Evolutionary conservation across 1,140 invertebrate species (phyloP).

Genomic region (Conopomorpha cramerella): DNA sequence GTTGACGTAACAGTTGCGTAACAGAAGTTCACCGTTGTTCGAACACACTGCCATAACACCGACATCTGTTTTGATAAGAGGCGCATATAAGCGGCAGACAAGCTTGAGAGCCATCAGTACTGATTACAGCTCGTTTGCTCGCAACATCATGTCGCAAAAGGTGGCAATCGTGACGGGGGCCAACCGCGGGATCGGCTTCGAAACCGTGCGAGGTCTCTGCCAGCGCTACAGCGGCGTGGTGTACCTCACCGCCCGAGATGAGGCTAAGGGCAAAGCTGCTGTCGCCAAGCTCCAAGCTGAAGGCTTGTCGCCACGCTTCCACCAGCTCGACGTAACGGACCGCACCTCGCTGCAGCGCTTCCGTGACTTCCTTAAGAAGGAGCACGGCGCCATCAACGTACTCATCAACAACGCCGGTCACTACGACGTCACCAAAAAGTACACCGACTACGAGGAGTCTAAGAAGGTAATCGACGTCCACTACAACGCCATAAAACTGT

Average conservation of each 20-base stretch:
- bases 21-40: no score
- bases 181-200: slow-evolving; percentile 78
- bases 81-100: no score
- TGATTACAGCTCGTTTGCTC: not conserved
- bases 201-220: slow-evolving; percentile 69
- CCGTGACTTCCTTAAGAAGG: slow-evolving; percentile 63
- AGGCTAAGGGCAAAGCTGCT: slow-evolving; percentile 60
- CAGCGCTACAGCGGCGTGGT: slow-evolving; percentile 67
- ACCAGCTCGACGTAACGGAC: slow-evolving; percentile 71
- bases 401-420: slow-evolving; percentile 87
- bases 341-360: slow-evolving; percentile 64
- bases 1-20: no score
- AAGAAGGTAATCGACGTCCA: slow-evolving; percentile 71
- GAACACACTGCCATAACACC: no score
- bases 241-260: slow-evolving; percentile 68
- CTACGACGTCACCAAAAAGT: slow-evolving; percentile 66
- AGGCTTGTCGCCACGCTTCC: slow-evolving; percentile 63
- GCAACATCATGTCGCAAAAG: slow-evolving; percentile 26
- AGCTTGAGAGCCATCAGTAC: no score
- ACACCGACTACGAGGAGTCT: slow-evolving; percentile 71
- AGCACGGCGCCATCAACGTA: slow-evolving; percentile 77
- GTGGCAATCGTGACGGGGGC: slow-evolving; percentile 69
- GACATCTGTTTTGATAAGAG: no score
- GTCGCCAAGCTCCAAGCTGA: slow-evolving; percentile 58
- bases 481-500: slow-evolving; percentile 66